These are phyloP conservation scores for Pteronotus mesoamericanus DNA, from an alignment of 2,797 vertebrate species.

Conservation along the genomic window DNA sequence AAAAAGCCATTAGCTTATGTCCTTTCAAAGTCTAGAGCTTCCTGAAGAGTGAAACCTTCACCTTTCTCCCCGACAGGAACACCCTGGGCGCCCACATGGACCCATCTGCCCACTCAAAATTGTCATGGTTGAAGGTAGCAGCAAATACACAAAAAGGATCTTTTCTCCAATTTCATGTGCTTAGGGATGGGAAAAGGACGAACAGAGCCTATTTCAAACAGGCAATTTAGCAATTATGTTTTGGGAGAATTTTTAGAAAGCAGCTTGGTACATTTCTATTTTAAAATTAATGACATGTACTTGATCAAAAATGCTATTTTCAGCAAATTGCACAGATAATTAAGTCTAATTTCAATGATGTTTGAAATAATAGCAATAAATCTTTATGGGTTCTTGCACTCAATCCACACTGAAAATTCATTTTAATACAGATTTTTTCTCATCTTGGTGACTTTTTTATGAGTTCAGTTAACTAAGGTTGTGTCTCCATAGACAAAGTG, in stretches of 20 bases:
- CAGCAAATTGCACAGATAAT: conserved; percentile 83
- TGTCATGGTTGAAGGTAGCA: background rate
- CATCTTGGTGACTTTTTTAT: conserved; percentile 1
- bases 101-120: background rate
- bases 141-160: background rate
- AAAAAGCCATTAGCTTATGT: conserved; percentile 32
- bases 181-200: background rate
- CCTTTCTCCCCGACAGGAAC: background rate
- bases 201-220: background rate
- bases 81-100: background rate
- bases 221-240: conserved; percentile 43
- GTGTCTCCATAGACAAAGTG: background rate
- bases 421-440: conserved; percentile 60
- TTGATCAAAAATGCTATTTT: conserved; percentile 83
- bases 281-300: conserved; percentile 78
- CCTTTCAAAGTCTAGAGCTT: conserved; percentile 2
- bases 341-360: conserved; percentile 83
- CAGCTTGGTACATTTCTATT: conserved; percentile 76
- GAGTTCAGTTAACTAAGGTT: conserved; percentile 42
- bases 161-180: accelerated
- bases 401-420: conserved; percentile 55
- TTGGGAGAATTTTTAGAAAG: conserved; percentile 40
- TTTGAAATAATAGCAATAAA: conserved; percentile 80
- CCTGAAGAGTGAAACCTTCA: background rate
- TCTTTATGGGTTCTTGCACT: conserved; percentile 68